Conservation (phyloP, 35 echinoderm and acorn worm species). For the Apostichopus californicus region DNA sequence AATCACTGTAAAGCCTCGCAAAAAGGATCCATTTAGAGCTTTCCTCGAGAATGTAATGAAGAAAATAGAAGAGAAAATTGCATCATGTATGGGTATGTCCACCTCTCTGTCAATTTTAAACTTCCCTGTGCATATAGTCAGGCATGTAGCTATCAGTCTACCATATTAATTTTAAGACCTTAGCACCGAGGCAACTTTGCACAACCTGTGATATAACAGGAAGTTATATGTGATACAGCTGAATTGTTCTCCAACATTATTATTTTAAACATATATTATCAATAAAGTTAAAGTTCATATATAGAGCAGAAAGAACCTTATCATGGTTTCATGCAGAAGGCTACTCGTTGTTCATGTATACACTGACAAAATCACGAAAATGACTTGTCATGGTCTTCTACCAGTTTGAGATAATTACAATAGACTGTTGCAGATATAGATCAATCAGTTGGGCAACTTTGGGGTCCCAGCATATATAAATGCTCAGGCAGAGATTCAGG, state of each 20-base stretch:
- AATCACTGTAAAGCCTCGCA: constrained; percentile 29
- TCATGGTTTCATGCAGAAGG: no score
- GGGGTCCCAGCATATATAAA: no score
- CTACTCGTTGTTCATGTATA: no score
- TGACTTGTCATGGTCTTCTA: no score
- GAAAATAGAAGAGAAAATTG: constrained; percentile 32
- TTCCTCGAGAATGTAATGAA: constrained; percentile 31
- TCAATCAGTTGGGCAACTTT: no score
- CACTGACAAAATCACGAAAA: no score
- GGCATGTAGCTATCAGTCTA: neutral
- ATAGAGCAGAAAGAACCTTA: no score
- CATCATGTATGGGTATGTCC: neutral
- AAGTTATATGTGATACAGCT: neutral
- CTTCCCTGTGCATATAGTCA: neutral
- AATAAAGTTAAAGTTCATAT: no score
- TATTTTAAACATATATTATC: neutral
- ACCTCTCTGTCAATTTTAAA: neutral
- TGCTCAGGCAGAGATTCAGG: no score
- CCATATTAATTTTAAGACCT: neutral
- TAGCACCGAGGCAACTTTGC: neutral
- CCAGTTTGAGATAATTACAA: no score
- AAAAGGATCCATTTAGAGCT: constrained; percentile 22
- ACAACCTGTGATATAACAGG: neutral
- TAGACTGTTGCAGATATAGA: no score
- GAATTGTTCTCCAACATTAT: neutral